Base-by-base conservation (phyloP, 2,888 invertebrate species). In the Fissipunctia ypsillon region DNA sequence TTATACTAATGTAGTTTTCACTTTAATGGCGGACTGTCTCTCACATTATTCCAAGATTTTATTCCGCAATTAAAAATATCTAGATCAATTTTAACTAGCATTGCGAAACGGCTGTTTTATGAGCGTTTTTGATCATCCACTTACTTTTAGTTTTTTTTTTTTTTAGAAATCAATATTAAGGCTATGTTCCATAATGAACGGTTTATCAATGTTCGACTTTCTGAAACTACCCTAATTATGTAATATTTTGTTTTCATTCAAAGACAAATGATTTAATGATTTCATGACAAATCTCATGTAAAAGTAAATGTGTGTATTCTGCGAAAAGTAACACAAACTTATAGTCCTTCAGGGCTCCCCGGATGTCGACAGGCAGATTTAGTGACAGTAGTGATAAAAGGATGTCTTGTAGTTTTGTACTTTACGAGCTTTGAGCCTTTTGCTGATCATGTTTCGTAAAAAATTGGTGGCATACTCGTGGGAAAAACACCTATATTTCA, bases 321-420 rank as follows among this genome's bases (percentile, higher is more conserved):
- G 35, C 50, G 52, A 70, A 74, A 68, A 64, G 19, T 56, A 14
- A 22, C 19, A 31, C 7, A 59, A 38, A 68, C 68, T 48, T 48
- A 70, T 59, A 4, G 54, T 48, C 22, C 43, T 70, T 52, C 41
- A 66, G 52, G 54, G 31, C 52, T n/a, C 45, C 43, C 68, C 25
- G 22, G 31, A 61, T 52, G 54, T 60, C 73, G 41, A 74, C 74
- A 52, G 54, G 41, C 38, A 77, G 81, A 84, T 87, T 86, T 83
- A 85, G 69, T 77, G 81, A 71, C 74, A 79, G 83, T 83, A 76
- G 80, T 81, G 87, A 80, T 89, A 89, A 91, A 87, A 91, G 88
- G 28, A 82, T 84, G 41, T 74, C 88, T 80, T 90, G 90, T 92
- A 80, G 63, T 72, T 19, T 74, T 57, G 78, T 81, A 76, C 56